A percentile compares a stretch with the other conserved stretches of the same genome.
Evolutionary conservation across 2,113 vertebrate species (phyloP).

Genomic region (Glaucomys volans): DNA sequence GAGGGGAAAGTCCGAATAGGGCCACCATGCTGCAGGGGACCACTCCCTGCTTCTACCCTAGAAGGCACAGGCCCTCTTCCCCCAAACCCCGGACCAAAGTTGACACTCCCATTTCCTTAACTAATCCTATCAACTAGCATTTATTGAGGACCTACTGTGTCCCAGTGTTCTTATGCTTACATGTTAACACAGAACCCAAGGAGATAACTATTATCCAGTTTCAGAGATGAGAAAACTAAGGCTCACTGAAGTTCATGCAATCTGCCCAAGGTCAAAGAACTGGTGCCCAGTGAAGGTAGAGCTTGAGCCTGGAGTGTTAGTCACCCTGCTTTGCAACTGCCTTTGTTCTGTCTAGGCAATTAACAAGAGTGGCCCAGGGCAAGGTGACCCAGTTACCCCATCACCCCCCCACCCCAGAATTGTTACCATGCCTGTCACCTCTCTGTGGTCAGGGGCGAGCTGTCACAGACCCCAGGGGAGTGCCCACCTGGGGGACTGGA

Average conservation of each 20-base stretch:
- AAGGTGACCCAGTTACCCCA: slow-evolving; percentile 33
- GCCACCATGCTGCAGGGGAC: background rate
- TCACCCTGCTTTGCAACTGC: background rate
- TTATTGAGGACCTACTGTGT: background rate
- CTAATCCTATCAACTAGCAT: background rate
- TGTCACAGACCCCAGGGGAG: slow-evolving; percentile 68
- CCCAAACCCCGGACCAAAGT: background rate
- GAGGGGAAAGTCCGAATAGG: background rate
- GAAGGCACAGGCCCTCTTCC: background rate
- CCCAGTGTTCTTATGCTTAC: background rate
- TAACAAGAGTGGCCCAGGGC: background rate
- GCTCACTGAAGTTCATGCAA: slow-evolving; percentile 1
- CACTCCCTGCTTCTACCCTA: background rate
- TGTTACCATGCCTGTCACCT: slow-evolving; percentile 72
- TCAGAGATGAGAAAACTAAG: background rate
- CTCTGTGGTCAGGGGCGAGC: background rate
- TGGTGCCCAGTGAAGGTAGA: background rate
- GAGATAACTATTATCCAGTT: background rate
- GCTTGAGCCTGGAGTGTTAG: slow-evolving; percentile 18
- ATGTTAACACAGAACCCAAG: background rate
- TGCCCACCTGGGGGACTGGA: slow-evolving; percentile 29
- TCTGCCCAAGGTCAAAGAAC: background rate
- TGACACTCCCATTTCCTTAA: background rate
- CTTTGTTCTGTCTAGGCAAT: slow-evolving; percentile 33
- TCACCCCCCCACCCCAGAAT: background rate